Evolutionary conservation across 2,113 vertebrate species (phyloP).

Genomic region (Onychostoma macrolepis): DNA sequence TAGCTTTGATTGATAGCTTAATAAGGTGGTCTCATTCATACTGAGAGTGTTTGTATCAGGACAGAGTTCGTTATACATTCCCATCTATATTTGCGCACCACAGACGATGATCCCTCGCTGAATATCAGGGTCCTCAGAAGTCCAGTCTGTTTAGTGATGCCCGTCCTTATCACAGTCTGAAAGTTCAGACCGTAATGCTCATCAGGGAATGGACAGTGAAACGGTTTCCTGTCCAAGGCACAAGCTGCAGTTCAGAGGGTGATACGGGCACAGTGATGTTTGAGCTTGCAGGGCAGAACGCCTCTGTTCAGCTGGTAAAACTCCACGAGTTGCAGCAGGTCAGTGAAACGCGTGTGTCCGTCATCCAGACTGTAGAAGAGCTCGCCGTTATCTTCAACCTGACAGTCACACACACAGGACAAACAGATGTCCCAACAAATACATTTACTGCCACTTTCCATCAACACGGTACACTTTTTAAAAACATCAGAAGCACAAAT

Average conservation of each 20-base stretch:
- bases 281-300: conserved; percentile 93
- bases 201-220: conserved; percentile 40
- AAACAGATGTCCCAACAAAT: too few relatives aligned
- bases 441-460: too few relatives aligned
- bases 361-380: conserved; percentile 93
- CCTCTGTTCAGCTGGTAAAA: conserved; percentile 97
- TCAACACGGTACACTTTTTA: too few relatives aligned
- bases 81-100: conserved; percentile 48
- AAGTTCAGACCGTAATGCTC: conserved; percentile 31
- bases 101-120: conserved; percentile 32
- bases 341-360: conserved; percentile 91
- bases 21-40: conserved; percentile 40
- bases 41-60: conserved; percentile 33
- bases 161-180: conserved; percentile 6
- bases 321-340: conserved; percentile 97
- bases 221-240: conserved; percentile 69
- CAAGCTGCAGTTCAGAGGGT: conserved; percentile 63
- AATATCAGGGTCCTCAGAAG: conserved; percentile 19
- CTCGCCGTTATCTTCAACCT: conserved; percentile 92
- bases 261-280: conserved; percentile 90
- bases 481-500: too few relatives aligned
- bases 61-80: conserved; percentile 39
- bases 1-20: conserved; percentile 43
- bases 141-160: conserved; percentile 2
- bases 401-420: conserved; percentile 1